Evolutionary conservation across 2,113 vertebrate species (phyloP), one percentile per base, ranked within the genome.

Genomic region (Calonectris borealis): DNA sequence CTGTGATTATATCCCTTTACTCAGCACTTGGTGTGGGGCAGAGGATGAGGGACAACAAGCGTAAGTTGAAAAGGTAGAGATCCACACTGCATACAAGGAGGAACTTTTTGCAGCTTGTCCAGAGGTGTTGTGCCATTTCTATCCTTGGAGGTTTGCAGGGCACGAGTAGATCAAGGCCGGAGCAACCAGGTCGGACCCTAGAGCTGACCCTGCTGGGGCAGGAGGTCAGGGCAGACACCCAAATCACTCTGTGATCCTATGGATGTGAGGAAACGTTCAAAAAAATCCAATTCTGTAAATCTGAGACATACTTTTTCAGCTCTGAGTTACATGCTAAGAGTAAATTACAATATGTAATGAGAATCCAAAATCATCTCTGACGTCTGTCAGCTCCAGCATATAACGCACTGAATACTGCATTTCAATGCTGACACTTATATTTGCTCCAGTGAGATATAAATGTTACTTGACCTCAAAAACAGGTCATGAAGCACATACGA

Each of bases 381-480:
- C 0, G 34, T 40, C 75, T 85, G 93, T 92, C 79, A 88, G 60
- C 83, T 82, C 84, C 65, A 65, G 55, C 24, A 9, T 8, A 5
- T 31, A 68, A 16, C 61, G 34, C 83, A 5, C 6, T 54, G 72
- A 89, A 71, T 12, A 13, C 68, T 44, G 32, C 55, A 6, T 66
- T 72, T 69, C 85, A 38, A 8, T 10, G 52, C 48, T 54, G 73
- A 49, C 36, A n/a, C 36, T 97, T 94, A 36, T 17, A 22, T 77
- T 96, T 94, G 69, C 86, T 86, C 86, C 86, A 69, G 44, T 24
- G 79, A 76, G 94, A 90, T 40, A 84, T 61, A 92, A 96, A 95
- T 81, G 73, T 70, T 95, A 73, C 65, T 75, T 96, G 92, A 95
- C 93, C 86, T 58, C 94, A 27, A 90, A 83, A 93, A 52, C 49